Conservation (phyloP, 2,888 invertebrate species). For the Archaeoteleia sp. region DNA sequence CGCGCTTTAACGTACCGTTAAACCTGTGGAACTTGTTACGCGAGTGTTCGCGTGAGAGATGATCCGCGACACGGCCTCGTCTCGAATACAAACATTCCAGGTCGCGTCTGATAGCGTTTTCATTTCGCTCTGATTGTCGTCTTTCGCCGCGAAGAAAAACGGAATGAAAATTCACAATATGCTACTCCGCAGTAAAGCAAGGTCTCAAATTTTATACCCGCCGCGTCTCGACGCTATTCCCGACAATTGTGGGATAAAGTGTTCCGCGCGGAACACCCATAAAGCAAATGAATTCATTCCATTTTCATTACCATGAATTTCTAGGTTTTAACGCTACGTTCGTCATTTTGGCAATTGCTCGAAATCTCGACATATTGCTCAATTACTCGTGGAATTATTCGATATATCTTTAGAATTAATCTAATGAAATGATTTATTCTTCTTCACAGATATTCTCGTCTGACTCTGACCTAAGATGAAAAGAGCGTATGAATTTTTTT, state of each 20-base stretch:
- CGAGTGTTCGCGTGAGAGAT: constrained; percentile 34
- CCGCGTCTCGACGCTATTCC: constrained; percentile 2
- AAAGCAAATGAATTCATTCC: constrained; percentile 41
- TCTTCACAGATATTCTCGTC: no score
- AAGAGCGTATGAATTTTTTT: no score
- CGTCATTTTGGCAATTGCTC: constrained; percentile 25
- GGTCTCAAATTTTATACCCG: constrained; percentile 27
- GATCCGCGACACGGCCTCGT: constrained; percentile 42
- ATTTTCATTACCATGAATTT: constrained; percentile 32
- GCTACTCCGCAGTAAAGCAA: constrained; percentile 5
- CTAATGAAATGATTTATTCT: no score
- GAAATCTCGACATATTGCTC: constrained; percentile 20
- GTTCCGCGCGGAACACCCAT: constrained; percentile 15
- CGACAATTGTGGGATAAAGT: not conserved
- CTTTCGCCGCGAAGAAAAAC: constrained; percentile 9
- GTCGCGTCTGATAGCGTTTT: constrained; percentile 33
- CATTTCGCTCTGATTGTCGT: constrained; percentile 36
- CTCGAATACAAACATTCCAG: constrained; percentile 44
- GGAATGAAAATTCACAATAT: constrained; percentile 29
- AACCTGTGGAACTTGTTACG: constrained; percentile 48
- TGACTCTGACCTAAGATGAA: no score
- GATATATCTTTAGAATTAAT: no score
- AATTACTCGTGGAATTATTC: no score
- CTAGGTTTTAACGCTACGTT: constrained; percentile 28
- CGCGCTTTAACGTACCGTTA: constrained; percentile 57